Evolutionary conservation across 2,113 vertebrate genomes (phyloP), one percentile per base, ranked within the genome.

Genomic region (Jaculus jaculus): DNA sequence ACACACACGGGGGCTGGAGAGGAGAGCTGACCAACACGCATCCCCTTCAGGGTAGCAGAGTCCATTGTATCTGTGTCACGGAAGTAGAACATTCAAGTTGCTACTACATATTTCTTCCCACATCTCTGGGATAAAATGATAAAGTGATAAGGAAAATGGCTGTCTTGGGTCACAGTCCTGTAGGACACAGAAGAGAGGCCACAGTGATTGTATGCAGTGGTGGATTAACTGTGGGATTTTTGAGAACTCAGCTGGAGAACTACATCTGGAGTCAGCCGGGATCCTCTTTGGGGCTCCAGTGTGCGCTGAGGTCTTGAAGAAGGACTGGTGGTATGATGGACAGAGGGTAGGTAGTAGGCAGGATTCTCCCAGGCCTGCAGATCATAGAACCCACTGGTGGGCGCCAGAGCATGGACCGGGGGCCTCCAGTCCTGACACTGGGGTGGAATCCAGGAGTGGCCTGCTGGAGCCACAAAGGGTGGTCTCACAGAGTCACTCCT

Each of bases 1-100:
- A n/a, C 10, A 7, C 10, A 26, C 8, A n/a, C 5, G 3, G 20
- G 11, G 1, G 47, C 30, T 47, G 20, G 42, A 30, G 30, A 66
- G 30, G n/a, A 39, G 39, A 66, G 42, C 39, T 37, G 24, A n/a
- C 21, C 16, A 18, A 4, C n/a, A 39, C 11, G 1, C 4, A 3
- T 2, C 32, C 34, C 51, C 66, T 39, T 21, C 7, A 65, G 74
- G 68, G 17, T 8, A 26, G 4, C 0, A 2, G 23, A 11, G 3
- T 7, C 24, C 1, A 26, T 3, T 2, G 3, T 2, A 0, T 8
- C 65, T 21, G 17, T 2, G 18, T 4, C 7, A 15, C 1, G 21
- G 54, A 60, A 80, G 77, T 3, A 15, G 39, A 7, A 9, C 0
- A 17, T 42, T 18, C 30, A 0, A 20, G 34, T 8, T 23, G 65